These are phyloP conservation scores for Rhamphomyia laevipes DNA, from an alignment of 2,888 invertebrate species.

Conservation along the genomic window DNA sequence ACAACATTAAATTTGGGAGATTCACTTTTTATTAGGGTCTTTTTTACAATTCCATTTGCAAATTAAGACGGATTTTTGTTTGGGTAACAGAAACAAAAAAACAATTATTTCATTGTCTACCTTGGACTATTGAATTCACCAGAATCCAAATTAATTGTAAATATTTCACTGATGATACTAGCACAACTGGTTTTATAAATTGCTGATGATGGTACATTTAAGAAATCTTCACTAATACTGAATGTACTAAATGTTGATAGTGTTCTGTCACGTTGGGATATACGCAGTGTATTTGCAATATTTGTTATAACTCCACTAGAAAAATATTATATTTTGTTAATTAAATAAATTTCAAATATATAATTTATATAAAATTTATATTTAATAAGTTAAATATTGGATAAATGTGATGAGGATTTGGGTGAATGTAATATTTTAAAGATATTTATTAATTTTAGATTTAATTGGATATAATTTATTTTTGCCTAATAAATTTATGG, in stretches of 20 bases:
- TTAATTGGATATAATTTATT: no score
- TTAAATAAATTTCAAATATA: no score
- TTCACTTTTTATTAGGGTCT: not conserved
- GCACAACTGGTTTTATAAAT: conserved; percentile 13
- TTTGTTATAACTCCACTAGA: no score
- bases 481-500: no score
- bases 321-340: no score
- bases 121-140: conserved; percentile 12
- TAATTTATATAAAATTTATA: no score
- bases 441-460: no score
- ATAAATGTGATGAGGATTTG: no score
- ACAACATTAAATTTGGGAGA: not conserved
- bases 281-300: no score
- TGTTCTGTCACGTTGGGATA: no score
- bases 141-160: conserved; percentile 14
- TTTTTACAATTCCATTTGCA: not conserved
- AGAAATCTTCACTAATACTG: not conserved
- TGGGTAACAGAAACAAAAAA: not conserved
- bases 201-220: conserved; percentile 9
- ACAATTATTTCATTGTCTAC: conserved; percentile 3
- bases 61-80: not conserved
- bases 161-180: conserved; percentile 14
- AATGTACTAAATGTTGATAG: not conserved
- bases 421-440: no score
- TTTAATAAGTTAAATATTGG: no score